Evolutionary conservation across 1,140 invertebrate species (phyloP).

Genomic region (Lasioglossum baleicum): DNA sequence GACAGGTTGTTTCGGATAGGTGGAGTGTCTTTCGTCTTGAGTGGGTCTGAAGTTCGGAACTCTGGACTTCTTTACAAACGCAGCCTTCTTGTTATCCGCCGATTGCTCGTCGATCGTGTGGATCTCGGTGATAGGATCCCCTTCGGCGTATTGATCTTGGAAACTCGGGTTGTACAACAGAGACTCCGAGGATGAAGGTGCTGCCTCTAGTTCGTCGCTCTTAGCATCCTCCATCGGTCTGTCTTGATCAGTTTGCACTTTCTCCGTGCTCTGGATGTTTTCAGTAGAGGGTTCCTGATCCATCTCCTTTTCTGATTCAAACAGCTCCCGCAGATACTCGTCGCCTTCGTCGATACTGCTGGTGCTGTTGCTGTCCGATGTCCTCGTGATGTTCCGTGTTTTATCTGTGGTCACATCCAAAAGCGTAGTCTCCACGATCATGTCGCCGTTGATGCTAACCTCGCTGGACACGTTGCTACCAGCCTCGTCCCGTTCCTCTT

Average conservation of each 20-base stretch:
- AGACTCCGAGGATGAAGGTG: conserved; percentile 31
- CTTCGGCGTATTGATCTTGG: conserved; percentile 6
- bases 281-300: conserved; percentile 54
- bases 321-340: conserved; percentile 26
- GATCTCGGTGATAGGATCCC: conserved; percentile 41
- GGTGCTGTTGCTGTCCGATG: conserved; percentile 26
- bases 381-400: conserved; percentile 50
- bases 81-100: conserved; percentile 37
- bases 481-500: conserved; percentile 40
- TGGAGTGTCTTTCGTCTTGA: conserved; percentile 66
- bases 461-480: conserved; percentile 68
- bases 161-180: conserved; percentile 20
- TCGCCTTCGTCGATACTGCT: conserved; percentile 17
- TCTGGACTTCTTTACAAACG: neutral
- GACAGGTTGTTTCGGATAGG: conserved; percentile 52
- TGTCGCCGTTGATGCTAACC: conserved; percentile 68
- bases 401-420: conserved; percentile 63
- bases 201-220: conserved; percentile 42
- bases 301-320: conserved; percentile 46
- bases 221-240: neutral
- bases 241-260: no score
- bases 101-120: conserved; percentile 55
- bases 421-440: conserved; percentile 70
- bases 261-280: neutral
- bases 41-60: conserved; percentile 8